Evolutionary conservation across 2,113 vertebrate species (phyloP), one percentile per base, ranked within the genome.

Genomic region (Oenanthe melanoleuca): DNA sequence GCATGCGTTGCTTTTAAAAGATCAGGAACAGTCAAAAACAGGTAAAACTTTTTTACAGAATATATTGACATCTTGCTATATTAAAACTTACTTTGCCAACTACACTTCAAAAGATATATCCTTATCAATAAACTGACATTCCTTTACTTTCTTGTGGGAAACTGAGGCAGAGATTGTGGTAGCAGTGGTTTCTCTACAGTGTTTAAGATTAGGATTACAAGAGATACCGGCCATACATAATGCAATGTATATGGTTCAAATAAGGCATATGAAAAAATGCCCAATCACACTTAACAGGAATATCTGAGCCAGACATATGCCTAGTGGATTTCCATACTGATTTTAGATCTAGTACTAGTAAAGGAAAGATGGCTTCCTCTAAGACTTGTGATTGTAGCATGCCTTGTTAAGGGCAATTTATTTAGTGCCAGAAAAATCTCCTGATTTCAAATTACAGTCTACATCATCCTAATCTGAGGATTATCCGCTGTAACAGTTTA

Each of bases 381-480:
- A 77, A 70, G 37, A 50, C 7, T n/a, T 92, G 40, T 1, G 12
- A 18, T 38, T 86, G 57, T 12, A 65, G 33, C 34, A 61, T 28
- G 26, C 23, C 15, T 89, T 47, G 7, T 71, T 81, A 84, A 78
- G 59, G 29, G 38, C 24, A 87, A 85, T 81, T 78, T 67, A 74
- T 38, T 61, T 57, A 59, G 20, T 66, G 47, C 57, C 72, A 91
- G 52, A 83, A 92, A 90, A 50, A 84, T 42, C 59, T 87, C 61
- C n/a, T 70, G 44, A 71, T 23, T 66, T 64, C n/a, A 74, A 84
- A 87, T 84, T 71, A 87, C 60, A 92, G 49, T 29, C 47, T 81
- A 64, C 52, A 87, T 40, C 77, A 87, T 56, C 34, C 84, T 96
- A 94, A 91, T 87, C 70, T 70, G 33, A 75, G 57, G 44, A 87